Percentiles rank a stretch among this genome's conserved stretches.
Evolutionary conservation across 2,113 vertebrate genomes (phyloP).

Genomic region (Hyperoodon ampullatus): DNA sequence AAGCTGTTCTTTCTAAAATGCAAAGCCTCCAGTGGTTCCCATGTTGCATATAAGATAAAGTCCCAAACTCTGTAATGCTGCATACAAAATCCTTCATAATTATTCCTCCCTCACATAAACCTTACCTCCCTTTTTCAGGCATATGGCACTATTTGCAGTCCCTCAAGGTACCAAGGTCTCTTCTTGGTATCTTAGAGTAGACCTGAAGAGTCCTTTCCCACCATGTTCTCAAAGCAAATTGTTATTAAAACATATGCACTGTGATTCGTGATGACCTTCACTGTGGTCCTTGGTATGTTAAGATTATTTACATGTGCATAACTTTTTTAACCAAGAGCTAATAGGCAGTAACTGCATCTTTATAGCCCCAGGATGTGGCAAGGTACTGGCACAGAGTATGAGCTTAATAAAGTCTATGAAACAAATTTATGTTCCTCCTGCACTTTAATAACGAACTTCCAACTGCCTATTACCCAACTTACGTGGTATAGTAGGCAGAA

Average conservation of each 20-base stretch:
- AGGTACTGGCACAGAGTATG: background rate
- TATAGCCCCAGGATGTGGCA: background rate
- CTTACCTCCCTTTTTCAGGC: background rate
- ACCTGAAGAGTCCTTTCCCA: background rate
- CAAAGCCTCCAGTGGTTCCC: constrained; percentile 13
- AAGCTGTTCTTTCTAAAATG: background rate
- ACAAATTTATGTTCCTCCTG: background rate
- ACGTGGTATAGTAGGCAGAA: background rate
- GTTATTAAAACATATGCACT: constrained; percentile 1
- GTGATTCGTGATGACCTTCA: background rate
- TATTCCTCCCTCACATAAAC: background rate
- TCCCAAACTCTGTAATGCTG: background rate
- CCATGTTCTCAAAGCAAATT: background rate
- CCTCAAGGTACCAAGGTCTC: background rate
- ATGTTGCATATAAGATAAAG: background rate
- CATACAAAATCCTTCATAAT: constrained; percentile 11
- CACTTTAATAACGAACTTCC: constrained; percentile 34
- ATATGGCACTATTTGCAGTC: background rate
- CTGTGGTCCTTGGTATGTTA: background rate
- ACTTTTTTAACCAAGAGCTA: background rate
- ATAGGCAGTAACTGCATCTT: background rate
- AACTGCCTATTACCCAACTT: background rate
- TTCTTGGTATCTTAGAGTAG: background rate
- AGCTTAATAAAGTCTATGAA: constrained; percentile 24
- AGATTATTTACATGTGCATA: background rate